phyloP scores from a whole-genome alignment of 1,140 invertebrate species.

The Drosophila rufa region DNA sequence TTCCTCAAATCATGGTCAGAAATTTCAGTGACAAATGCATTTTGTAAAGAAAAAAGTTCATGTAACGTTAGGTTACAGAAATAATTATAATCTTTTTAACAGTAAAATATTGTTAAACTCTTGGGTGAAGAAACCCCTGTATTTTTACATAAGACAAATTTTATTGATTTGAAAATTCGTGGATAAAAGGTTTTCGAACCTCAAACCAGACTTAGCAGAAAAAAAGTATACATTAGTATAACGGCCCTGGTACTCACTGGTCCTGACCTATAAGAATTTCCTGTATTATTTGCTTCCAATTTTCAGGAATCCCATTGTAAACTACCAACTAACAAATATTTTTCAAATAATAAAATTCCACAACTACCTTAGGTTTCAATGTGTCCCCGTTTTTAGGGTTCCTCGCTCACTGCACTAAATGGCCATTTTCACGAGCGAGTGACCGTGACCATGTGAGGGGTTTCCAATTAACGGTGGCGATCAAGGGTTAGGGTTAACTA shows the following conservation, averaged over 20 bases:
- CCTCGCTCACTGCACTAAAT: slow-evolving; percentile 14
- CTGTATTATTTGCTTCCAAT: no score
- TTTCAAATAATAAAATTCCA: background rate
- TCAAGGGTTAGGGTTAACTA: slow-evolving; percentile 40
- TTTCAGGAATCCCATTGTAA: background rate
- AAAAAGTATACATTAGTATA: no score
- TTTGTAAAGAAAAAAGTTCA: background rate
- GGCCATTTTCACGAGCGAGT: slow-evolving; percentile 29
- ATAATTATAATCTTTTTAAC: background rate
- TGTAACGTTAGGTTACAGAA: background rate
- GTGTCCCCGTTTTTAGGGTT: background rate
- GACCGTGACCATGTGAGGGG: slow-evolving; percentile 31
- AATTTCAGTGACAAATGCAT: slow-evolving; percentile 1
- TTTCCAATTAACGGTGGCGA: slow-evolving; percentile 28
- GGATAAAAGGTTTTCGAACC: no score
- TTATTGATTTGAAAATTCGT: no score
- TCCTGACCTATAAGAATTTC: background rate
- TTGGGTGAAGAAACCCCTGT: background rate
- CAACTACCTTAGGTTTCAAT: background rate
- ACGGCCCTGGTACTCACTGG: background rate
- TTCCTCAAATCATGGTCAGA: background rate
- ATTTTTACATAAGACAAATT: no score
- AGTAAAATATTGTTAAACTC: background rate
- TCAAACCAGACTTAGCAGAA: no score
- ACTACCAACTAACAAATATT: background rate